phyloP scores from a whole-genome alignment of 2,888 invertebrate genomes.

The Anoncus sp. region DNA sequence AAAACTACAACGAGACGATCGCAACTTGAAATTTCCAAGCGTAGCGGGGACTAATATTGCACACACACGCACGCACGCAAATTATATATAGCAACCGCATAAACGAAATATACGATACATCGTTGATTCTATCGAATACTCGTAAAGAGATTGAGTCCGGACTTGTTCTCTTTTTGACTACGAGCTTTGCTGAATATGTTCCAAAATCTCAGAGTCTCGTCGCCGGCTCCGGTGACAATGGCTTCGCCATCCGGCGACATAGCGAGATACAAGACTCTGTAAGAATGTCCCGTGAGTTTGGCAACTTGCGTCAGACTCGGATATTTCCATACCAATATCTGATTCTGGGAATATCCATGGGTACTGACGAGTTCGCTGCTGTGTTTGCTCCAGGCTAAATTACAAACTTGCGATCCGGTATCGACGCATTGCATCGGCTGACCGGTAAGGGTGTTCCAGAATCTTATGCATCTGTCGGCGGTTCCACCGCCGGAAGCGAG shows the following conservation, averaged over 20 bases:
- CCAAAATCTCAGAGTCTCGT: slow-evolving; percentile 99
- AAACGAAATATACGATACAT: neutral
- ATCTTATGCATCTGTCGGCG: slow-evolving; percentile 97
- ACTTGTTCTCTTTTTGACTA: slow-evolving; percentile 96
- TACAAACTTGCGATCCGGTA: slow-evolving; percentile 99
- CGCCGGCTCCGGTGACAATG: slow-evolving; percentile 99
- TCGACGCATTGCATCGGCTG: slow-evolving; percentile 99
- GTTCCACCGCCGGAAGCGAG: slow-evolving; percentile 99
- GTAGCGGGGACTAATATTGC: slow-evolving; percentile 39
- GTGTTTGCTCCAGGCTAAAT: slow-evolving; percentile 99
- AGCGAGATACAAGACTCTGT: slow-evolving; percentile 97
- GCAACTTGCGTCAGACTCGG: slow-evolving; percentile 98
- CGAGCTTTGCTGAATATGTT: slow-evolving; percentile 99
- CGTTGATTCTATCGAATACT: slow-evolving; percentile 88
- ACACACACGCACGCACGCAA: neutral
- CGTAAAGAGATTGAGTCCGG: slow-evolving; percentile 96
- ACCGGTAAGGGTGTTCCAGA: slow-evolving; percentile 99
- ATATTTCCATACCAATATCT: slow-evolving; percentile 99
- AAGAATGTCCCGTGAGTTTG: slow-evolving; percentile 98
- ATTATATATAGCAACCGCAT: neutral
- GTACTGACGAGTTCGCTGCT: slow-evolving; percentile 99
- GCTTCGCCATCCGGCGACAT: slow-evolving; percentile 99
- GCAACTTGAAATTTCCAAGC: too few species aligned
- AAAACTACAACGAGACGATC: slow-evolving; percentile 75
- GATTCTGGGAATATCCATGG: slow-evolving; percentile 99